Evolutionary conservation across 2,888 invertebrate species (phyloP), one percentile per base, ranked within the genome.

Genomic region (Leucoptera coffeella): DNA sequence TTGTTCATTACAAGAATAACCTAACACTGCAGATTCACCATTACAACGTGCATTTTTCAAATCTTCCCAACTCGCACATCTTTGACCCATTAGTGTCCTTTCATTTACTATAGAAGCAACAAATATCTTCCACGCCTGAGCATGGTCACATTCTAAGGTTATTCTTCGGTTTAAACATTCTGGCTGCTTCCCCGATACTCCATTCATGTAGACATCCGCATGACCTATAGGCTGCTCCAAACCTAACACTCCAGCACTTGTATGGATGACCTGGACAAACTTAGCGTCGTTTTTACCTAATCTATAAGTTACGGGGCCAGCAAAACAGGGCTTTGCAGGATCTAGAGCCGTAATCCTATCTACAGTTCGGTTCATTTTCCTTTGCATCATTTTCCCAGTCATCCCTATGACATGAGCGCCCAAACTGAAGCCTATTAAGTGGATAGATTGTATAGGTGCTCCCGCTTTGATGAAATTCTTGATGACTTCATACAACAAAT

Each of bases 401-500:
- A 55, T 39, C 0, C 78, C 78, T 1, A 75, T 77, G 1, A 76
- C 78, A 40, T 80, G 79, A 0, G 79, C 77, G 3, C 80, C 80
- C 10, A 80, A 45, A 33, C 77, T 77, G 51, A 78, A 80, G 4
- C 79, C 79, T 29, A 80, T 65, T 12, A 80, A 40, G 38, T 78
- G 78, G 12, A 76, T 54, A 8, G 64, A 58, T 1, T 64, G 45
- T 1, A 71, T 38, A 1, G 60, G 53, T 8, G 60, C 48, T 2
- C 71, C 57, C 10, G 39, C 37, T 2, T 37, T 34, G 29, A 45
- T 35, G 1, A 60, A 29, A 6, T 44, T 48, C 26, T 40, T 44
- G 7, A 62, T 38, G 27, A 60, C 50, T 12, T 33, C 36, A 35
- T 40, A 55, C 3, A 62, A 37, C 2, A 45, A 43, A 10, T 48